phyloP scores from a whole-genome alignment of 2,797 vertebrate genomes.

The Megalops cyprinoides region DNA sequence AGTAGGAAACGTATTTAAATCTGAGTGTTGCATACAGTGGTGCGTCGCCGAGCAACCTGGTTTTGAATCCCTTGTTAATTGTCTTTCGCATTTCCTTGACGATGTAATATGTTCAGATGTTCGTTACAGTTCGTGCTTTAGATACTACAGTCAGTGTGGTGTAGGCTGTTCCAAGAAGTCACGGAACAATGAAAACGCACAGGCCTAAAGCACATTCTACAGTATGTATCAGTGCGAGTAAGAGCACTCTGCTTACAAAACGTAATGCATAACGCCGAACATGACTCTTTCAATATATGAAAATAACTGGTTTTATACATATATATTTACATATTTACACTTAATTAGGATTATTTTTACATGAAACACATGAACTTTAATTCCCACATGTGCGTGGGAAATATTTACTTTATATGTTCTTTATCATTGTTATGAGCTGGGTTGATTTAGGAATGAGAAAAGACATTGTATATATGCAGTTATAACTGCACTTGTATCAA shows the following conservation, averaged over 20 bases:
- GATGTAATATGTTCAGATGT: slow-evolving; percentile 11
- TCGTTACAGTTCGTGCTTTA: not conserved
- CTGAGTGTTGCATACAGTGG: slow-evolving; percentile 7
- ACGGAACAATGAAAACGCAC: slow-evolving; percentile 14
- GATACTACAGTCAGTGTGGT: not conserved
- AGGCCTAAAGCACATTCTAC: slow-evolving; percentile 26
- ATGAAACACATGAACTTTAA: too few species aligned
- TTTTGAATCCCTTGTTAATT: slow-evolving; percentile 2
- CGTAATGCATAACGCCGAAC: slow-evolving; percentile 15
- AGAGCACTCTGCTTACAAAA: not conserved
- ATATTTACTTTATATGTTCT: too few species aligned
- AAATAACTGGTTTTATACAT: too few species aligned
- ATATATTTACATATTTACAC: too few species aligned
- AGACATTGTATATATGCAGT: too few species aligned
- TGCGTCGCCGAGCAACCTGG: slow-evolving; percentile 10
- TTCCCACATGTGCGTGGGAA: too few species aligned
- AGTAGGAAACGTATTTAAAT: slow-evolving; percentile 26
- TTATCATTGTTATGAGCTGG: too few species aligned
- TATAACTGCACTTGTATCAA: too few species aligned
- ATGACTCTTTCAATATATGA: not conserved
- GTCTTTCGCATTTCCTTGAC: not conserved
- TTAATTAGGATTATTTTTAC: too few species aligned
- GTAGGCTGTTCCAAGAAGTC: not conserved
- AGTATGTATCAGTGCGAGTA: slow-evolving; percentile 11
- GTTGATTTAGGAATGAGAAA: too few species aligned